phyloP scores from a whole-genome alignment of 2,113 vertebrate species.

The Cyrtonyx montezumae region DNA sequence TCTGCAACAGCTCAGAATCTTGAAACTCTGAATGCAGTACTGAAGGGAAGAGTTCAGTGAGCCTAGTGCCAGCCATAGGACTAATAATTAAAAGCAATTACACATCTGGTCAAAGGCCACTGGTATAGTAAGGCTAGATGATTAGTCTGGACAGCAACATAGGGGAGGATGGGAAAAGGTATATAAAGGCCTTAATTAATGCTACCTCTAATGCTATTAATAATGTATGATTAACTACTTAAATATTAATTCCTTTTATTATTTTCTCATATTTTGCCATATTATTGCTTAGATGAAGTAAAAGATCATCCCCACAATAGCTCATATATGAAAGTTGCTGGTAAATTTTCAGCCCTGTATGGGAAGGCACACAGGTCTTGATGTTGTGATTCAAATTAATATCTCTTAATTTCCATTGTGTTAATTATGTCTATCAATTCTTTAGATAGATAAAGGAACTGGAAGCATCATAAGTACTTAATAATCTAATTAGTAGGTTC shows the following conservation, averaged over 20 bases:
- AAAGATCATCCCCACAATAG: background rate
- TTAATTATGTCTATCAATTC: background rate
- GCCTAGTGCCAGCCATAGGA: background rate
- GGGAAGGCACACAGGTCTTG: background rate
- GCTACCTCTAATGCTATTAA: slow-evolving; percentile 37
- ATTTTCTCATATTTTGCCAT: background rate
- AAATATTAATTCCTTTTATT: slow-evolving; percentile 59
- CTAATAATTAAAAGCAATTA: slow-evolving; percentile 45
- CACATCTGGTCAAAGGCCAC: background rate
- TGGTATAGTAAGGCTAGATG: slow-evolving; percentile 26
- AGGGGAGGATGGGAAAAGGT: background rate
- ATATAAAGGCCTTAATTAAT: slow-evolving; percentile 39
- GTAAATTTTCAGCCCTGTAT: background rate
- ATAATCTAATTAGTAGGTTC: background rate
- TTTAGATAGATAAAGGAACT: background rate
- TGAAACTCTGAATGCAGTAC: background rate
- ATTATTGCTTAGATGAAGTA: background rate
- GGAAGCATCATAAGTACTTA: background rate
- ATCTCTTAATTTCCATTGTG: background rate
- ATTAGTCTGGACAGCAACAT: slow-evolving; percentile 37
- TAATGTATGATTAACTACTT: slow-evolving; percentile 45
- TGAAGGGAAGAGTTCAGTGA: background rate
- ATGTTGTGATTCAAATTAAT: background rate
- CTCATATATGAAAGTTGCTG: background rate
- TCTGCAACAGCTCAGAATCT: background rate